Evolutionary conservation across 2,888 invertebrate species (phyloP), one percentile per base, ranked within the genome.

Genomic region (Diarsia brunnea): DNA sequence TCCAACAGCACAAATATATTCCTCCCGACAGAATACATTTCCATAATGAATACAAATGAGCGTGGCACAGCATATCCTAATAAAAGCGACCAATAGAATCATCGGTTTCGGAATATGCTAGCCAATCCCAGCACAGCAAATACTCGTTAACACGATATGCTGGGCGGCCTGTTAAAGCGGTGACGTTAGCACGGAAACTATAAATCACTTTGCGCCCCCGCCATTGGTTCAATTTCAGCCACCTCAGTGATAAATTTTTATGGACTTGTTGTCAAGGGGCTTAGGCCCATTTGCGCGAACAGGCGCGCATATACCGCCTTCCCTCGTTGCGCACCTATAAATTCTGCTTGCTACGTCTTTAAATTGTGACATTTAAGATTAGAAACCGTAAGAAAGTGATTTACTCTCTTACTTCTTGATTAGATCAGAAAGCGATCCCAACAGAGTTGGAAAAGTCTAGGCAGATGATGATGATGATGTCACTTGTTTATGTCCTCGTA

Each of bases 31-130:
- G n/a, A 10, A 70, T 70, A 49, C 12, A 65, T 66, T 70, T 38
- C 24, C 66, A 70, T 65, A 24, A 4, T 66, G 19, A 65, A 65
- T 65, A 12, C 65, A n/a, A 49, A 49, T 49, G 65, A 70, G 38
- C n/a, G 4, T 31, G 38, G 8, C 38, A 14, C 24, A 31, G 31
- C 7, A 21, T 14, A 70, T 14, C 2, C 16, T 66, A 21, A 21
- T 11, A 21, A 43, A 24, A 10, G 21, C 43, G 16, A 71, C 68
- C 68, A 71, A 71, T 71, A 21, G 43, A 7, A 43, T 11, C 38
- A 3, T 27, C 11, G 16, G 16, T 43, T 21, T 14, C 21, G 14
- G 43, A 14, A 53, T 53, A 12, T 27, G 43, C 16, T 27, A 24
- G 11, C 71, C 71, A 71, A 71, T 67, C 71, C 43, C 43, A 43